Evolutionary conservation across 2,888 invertebrate genomes (phyloP).

Genomic region (Doris montereyensis): DNA sequence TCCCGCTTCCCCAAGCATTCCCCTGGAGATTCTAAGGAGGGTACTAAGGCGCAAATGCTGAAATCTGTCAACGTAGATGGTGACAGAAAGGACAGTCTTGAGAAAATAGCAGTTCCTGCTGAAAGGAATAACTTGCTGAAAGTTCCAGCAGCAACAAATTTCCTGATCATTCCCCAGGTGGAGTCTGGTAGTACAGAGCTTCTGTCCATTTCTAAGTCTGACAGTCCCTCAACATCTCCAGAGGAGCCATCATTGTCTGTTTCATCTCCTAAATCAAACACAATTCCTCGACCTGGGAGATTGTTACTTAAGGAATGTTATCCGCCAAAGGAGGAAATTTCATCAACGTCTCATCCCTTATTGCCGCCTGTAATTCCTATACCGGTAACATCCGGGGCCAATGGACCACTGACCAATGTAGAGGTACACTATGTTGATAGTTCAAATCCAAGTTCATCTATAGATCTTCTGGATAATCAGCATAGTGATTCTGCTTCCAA

Average conservation of each 20-base stretch:
- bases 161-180: conserved; percentile 17
- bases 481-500: not conserved
- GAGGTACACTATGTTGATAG: conserved; percentile 56
- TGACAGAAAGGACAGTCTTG: conserved; percentile 15
- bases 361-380: conserved; percentile 15
- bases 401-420: conserved; percentile 49
- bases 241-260: not conserved
- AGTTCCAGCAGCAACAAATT: conserved; percentile 12
- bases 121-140: conserved; percentile 14
- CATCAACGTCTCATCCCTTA: not conserved
- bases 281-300: conserved; percentile 54
- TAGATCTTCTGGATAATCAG: conserved; percentile 42
- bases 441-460: conserved; percentile 61
- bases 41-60: not conserved
- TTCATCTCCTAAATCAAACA: not conserved
- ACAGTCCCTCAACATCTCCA: not conserved
- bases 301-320: conserved; percentile 58
- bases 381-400: conserved; percentile 34
- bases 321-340: conserved; percentile 20
- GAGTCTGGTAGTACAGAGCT: conserved; percentile 10
- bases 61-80: not conserved
- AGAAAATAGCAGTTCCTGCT: conserved; percentile 32
- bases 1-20: not conserved
- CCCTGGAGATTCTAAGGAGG: not conserved
- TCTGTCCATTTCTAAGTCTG: conserved; percentile 6